Conservation (phyloP, 1,140 invertebrate genomes). For the Oppia nitens region DNA sequence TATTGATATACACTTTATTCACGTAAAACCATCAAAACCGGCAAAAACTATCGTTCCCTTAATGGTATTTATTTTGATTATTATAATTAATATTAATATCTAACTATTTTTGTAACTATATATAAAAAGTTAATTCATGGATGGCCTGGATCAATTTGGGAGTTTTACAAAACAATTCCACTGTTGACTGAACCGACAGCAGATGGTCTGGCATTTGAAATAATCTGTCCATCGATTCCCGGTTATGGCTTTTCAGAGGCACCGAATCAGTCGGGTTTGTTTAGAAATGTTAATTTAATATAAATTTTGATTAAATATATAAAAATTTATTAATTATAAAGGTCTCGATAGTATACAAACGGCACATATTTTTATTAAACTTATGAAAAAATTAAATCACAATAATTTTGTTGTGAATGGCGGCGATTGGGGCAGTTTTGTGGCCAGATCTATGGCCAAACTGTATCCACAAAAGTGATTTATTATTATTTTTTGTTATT, state of each 20-base stretch:
- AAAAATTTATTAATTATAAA: neutral
- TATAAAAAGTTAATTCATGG: conserved; percentile 71
- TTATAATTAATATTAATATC: too few species aligned
- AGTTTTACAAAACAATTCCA: conserved; percentile 65
- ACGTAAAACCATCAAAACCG: conserved; percentile 25
- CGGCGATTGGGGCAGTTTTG: conserved; percentile 15
- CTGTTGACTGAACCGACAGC: conserved; percentile 32
- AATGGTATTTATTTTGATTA: too few species aligned
- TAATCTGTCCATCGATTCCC: conserved; percentile 61
- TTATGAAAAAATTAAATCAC: conserved; percentile 14
- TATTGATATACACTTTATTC: conserved; percentile 45
- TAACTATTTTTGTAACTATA: too few species aligned
- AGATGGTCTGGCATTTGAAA: conserved; percentile 51
- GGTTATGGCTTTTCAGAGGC: conserved; percentile 68
- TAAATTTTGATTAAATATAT: neutral
- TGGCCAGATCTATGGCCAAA: conserved; percentile 11
- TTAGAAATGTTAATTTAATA: neutral
- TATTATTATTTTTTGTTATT: neutral
- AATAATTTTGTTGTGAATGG: conserved; percentile 13
- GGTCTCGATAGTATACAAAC: conserved; percentile 18
- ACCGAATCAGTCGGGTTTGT: conserved; percentile 29
- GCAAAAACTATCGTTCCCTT: conserved; percentile 4
- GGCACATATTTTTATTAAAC: conserved; percentile 15
- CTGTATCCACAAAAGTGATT: conserved; percentile 13
- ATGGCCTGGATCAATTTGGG: conserved; percentile 72